phyloP scores from a whole-genome alignment of 1,140 invertebrate genomes.

The Hypsibius dujardini region DNA sequence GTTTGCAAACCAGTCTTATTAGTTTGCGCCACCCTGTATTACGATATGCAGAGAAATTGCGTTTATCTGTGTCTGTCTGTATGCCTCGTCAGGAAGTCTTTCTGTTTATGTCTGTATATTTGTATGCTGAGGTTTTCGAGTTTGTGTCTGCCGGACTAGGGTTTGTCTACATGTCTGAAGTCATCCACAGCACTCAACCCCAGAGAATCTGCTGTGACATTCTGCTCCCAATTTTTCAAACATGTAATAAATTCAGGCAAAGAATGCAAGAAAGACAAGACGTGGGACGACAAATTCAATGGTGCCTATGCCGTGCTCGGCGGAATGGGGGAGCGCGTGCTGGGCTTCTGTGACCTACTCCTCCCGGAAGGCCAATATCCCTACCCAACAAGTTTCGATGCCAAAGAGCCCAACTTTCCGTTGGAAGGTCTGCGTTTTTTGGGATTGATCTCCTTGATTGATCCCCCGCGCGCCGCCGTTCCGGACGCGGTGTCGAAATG shows the following conservation, averaged over 20 bases:
- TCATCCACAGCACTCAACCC: too few relatives aligned
- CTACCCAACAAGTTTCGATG: conserved; percentile 28
- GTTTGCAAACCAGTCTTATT: too few relatives aligned
- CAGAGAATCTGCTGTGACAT: too few relatives aligned
- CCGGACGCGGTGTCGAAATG: conserved; percentile 30
- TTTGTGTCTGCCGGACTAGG: too few relatives aligned
- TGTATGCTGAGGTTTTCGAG: too few relatives aligned
- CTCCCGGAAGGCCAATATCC: conserved; percentile 24
- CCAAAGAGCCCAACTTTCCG: conserved; percentile 32
- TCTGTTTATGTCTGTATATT: too few relatives aligned
- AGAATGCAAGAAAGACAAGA: conserved; percentile 22
- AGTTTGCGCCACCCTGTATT: too few relatives aligned
- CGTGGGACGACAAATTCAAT: conserved; percentile 26
- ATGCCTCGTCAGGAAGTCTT: too few relatives aligned
- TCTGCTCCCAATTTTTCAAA: too few relatives aligned
- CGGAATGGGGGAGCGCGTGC: conserved; percentile 31
- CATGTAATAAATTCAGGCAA: conserved; percentile 20
- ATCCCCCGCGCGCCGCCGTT: conserved; percentile 29
- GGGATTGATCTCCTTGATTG: conserved; percentile 34
- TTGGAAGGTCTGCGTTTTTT: conserved; percentile 31
- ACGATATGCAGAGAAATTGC: too few relatives aligned
- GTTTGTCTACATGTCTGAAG: too few relatives aligned
- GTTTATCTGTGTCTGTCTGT: too few relatives aligned
- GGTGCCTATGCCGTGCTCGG: conserved; percentile 29
- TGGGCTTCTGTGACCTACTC: conserved; percentile 28